Conservation (phyloP, 2,888 invertebrate species). For the Cephus pulcher region DNA sequence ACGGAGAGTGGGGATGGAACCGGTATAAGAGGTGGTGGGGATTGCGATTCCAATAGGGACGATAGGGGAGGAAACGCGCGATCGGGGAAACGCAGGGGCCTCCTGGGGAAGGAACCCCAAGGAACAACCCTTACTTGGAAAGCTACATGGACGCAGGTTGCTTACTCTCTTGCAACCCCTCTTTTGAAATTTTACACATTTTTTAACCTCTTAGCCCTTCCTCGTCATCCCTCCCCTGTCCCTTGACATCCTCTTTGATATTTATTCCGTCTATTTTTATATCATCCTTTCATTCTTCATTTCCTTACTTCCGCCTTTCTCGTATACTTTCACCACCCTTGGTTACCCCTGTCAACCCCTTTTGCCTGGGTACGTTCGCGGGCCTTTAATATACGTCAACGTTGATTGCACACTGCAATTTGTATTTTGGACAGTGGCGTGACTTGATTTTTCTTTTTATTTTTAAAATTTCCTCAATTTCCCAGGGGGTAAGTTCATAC, state of each 20-base stretch:
- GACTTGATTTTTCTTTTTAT: not conserved
- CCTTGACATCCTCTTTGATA: not conserved
- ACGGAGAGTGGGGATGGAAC: not conserved
- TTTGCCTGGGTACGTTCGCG: not conserved
- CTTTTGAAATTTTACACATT: not conserved
- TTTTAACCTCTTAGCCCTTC: not conserved
- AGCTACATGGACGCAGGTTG: not conserved
- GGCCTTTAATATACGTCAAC: not conserved
- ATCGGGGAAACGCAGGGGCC: not conserved
- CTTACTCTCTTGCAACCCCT: not conserved
- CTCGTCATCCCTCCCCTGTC: not conserved
- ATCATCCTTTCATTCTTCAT: not conserved
- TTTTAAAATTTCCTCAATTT: not conserved
- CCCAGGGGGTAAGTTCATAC: not conserved
- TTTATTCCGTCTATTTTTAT: not conserved
- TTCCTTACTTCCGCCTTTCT: not conserved
- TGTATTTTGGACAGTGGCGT: not conserved
- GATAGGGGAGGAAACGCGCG: not conserved
- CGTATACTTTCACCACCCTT: not conserved
- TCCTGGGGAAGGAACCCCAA: not conserved
- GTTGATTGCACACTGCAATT: not conserved
- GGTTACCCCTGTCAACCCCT: not conserved
- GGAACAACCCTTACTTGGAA: not conserved
- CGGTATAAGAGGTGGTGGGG: constrained; percentile 11
- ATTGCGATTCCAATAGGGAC: constrained; percentile 10